A percentile compares a stretch with the other conserved stretches of the same genome.
Conservation (phyloP, 2,113 vertebrate species). For the Cettia cetti region DNA sequence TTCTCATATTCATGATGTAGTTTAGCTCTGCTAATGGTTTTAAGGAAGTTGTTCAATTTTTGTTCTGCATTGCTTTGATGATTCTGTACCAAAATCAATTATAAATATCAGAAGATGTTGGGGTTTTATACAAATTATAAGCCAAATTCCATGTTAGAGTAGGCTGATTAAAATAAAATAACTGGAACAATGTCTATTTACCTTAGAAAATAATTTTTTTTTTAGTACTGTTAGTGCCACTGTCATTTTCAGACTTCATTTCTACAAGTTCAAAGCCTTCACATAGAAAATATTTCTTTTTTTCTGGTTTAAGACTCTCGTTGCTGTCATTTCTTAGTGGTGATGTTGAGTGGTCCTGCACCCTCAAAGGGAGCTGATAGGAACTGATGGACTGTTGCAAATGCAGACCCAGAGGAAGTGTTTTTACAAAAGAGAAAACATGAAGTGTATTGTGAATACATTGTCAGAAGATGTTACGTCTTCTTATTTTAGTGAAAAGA, state of each 20-base stretch:
- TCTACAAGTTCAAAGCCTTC: background rate
- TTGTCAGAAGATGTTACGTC: background rate
- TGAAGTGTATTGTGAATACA: background rate
- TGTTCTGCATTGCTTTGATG: constrained; percentile 10
- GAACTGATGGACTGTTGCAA: background rate
- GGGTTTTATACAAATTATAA: background rate
- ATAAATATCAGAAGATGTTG: background rate
- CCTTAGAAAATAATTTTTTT: background rate
- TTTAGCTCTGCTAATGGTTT: background rate
- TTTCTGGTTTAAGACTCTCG: background rate
- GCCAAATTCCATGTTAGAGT: background rate
- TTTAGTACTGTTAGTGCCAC: background rate
- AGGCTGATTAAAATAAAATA: background rate
- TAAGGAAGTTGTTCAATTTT: background rate
- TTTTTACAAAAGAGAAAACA: background rate
- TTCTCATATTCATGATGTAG: background rate
- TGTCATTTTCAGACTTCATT: background rate
- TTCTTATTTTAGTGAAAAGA: background rate
- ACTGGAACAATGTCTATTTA: background rate
- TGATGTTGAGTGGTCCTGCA: background rate
- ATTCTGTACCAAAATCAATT: background rate
- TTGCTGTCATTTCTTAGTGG: background rate
- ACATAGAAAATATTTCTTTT: background rate
- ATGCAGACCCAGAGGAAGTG: background rate
- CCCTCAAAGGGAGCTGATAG: background rate